Evolutionary conservation across 2,888 invertebrate genomes (phyloP), one percentile per base, ranked within the genome.

Genomic region (Tryphoninae sp.): DNA sequence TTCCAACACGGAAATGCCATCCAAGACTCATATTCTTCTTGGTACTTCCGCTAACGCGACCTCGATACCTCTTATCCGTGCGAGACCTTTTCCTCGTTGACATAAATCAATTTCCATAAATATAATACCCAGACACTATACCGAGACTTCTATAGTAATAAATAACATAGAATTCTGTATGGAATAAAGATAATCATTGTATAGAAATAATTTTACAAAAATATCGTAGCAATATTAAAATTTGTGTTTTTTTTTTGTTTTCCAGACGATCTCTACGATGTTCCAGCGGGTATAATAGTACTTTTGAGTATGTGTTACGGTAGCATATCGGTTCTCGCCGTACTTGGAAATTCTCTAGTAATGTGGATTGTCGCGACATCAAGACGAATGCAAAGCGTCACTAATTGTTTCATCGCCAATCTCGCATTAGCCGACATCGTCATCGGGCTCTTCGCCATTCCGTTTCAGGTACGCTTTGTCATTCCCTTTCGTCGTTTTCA

Each of bases 371-470:
- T 97, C 26, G 94, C 95, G 51, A 96, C 96, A 13, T 96, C 95
- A 75, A 93, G 95, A 45, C 94, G 95, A 83, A 96, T 97, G 96
- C 95, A 96, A 87, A 96, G 96, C 82, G 96, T 96, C 85, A 97
- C 97, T 61, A 97, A 97, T 92, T 96, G 96, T 92, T 97, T 96
- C 92, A 97, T 97, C 65, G 96, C 96, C 16, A 97, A 97, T 92
- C 93, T 97, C 90, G 97, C 97, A 1, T 93, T 96, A 84, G 97
- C 97, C 23, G 97, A 97, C 90, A 96, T 97, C 88, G 95, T 96
- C 84, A 97, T 97, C 89, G 97, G 96, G 80, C 93, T 97, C 86
- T 97, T 97, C 90, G 95, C 96, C 83, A 96, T 97, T 90, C 97
- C 97, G 84, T 97, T 97, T 93, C 94, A 94, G 93, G 94, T 94